Base-by-base conservation (phyloP, 2,888 invertebrate genomes). In the Polylopha cassiicola region DNA sequence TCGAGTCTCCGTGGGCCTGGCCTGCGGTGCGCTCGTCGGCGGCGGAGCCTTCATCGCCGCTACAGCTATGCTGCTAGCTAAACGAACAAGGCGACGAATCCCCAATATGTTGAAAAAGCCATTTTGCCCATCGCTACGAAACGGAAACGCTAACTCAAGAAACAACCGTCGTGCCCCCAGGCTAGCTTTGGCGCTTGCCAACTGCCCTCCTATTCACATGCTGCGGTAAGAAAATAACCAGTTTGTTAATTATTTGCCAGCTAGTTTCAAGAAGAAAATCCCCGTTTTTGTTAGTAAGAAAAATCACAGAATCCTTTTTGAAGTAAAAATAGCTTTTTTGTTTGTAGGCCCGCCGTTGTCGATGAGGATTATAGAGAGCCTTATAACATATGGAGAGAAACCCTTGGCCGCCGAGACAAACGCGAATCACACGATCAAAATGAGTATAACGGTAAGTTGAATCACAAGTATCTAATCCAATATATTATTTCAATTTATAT, bases 31-130 rank as follows among this genome's bases (percentile, higher is more conserved):
- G 0, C 36, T 82, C 2, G 72, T 79, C 69, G 65, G 91, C 68
- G 61, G 90, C 71, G 54, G 90, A 65, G 73, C 89, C 73, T 49
- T 90, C 84, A 54, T 89, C 67, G 80, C 89, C 20, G 84, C 87
- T 1, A 89, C 90, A 39, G 89, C 90, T 5, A 88, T 91, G 0
- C 73, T 93, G 1, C 87, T 92, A 9, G 91, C 91, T 0, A 81
- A 80, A 43, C 65, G 73, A 11, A 68, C 75, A 1, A 60, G 84
- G 13, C 61, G 80, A 3, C 60, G 82, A 13, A 79, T 84, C 2
- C 78, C 82, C 0, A 76, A 78, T 10, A 48, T 84, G 56, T 50
- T 84, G 3, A 88, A 72, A 78, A 89, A 76, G 55, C 81, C 76
- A 1, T 82, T 81, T 58, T 85, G 80, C 48, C 80, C 78, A n/a